These are phyloP conservation scores for Tricholauxania praeusta DNA, from an alignment of 2,888 invertebrate species.

Conservation along the genomic window DNA sequence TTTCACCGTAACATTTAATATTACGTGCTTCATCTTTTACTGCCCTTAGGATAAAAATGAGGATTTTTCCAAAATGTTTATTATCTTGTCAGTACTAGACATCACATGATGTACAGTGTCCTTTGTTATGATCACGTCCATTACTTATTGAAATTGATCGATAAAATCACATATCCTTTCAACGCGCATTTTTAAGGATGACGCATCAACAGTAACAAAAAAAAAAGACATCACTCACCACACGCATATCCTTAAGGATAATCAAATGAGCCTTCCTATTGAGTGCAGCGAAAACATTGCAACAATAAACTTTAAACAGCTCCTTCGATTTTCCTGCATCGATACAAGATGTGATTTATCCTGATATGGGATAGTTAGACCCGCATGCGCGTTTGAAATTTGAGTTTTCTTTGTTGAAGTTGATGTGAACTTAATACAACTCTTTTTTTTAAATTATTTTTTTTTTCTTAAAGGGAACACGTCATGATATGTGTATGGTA, in stretches of 20 bases:
- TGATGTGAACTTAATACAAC: too few species aligned
- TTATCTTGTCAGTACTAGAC: too few species aligned
- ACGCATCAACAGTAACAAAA: slow-evolving; percentile 3
- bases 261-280: not conserved
- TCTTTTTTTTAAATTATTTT: too few species aligned
- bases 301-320: slow-evolving; percentile 1
- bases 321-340: not conserved
- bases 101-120: slow-evolving; percentile 9
- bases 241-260: slow-evolving; percentile 4
- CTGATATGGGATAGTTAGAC: slow-evolving; percentile 17
- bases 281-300: not conserved
- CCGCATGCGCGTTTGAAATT: slow-evolving; percentile 22
- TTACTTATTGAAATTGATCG: slow-evolving; percentile 50
- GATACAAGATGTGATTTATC: not conserved
- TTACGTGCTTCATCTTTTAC: too few species aligned
- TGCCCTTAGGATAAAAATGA: too few species aligned
- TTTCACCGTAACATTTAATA: too few species aligned
- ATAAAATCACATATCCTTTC: slow-evolving; percentile 40
- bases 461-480: too few species aligned
- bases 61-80: too few species aligned
- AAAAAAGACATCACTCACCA: slow-evolving; percentile 3
- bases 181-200: slow-evolving; percentile 36
- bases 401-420: not conserved
- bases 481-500: too few species aligned
- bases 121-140: slow-evolving; percentile 53